A percentile compares a stretch with the other conserved stretches of the same genome.
phyloP scores from a whole-genome alignment of 1,140 invertebrate genomes.

The Tetramorium parvispinum region DNA sequence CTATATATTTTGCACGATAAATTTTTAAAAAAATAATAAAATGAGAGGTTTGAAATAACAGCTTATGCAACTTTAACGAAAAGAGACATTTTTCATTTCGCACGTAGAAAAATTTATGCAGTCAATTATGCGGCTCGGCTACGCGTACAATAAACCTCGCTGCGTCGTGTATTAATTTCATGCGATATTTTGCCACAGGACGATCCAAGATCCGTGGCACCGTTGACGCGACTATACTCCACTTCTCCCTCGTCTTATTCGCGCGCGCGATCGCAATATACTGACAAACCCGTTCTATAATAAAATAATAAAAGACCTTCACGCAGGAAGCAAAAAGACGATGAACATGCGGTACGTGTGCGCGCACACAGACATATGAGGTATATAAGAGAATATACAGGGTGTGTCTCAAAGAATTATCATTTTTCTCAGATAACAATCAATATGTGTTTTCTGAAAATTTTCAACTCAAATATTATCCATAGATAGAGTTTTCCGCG shows the following conservation, averaged over 20 bases:
- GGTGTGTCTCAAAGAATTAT: constrained; percentile 30
- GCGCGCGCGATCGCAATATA: constrained; percentile 69
- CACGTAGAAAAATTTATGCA: constrained; percentile 25
- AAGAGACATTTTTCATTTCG: neutral
- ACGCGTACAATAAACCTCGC: constrained; percentile 38
- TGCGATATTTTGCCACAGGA: constrained; percentile 56
- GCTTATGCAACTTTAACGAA: neutral
- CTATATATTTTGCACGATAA: neutral
- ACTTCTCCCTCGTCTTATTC: constrained; percentile 68
- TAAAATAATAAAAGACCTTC: constrained; percentile 81
- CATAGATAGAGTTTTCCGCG: neutral
- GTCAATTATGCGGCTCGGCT: constrained; percentile 31
- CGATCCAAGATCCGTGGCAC: constrained; percentile 40
- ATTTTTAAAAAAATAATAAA: neutral
- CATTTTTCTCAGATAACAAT: neutral
- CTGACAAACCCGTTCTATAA: constrained; percentile 80
- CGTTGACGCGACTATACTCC: constrained; percentile 48
- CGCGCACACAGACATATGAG: neutral
- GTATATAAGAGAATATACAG: constrained; percentile 1
- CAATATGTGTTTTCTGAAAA: neutral
- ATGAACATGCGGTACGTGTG: constrained; percentile 29
- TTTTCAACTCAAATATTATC: neutral
- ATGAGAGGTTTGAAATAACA: neutral
- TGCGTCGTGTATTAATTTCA: constrained; percentile 53
- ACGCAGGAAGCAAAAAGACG: constrained; percentile 51